Evolutionary conservation across 2,888 invertebrate species (phyloP), one percentile per base, ranked within the genome.

Genomic region (Cylloceria caligata): DNA sequence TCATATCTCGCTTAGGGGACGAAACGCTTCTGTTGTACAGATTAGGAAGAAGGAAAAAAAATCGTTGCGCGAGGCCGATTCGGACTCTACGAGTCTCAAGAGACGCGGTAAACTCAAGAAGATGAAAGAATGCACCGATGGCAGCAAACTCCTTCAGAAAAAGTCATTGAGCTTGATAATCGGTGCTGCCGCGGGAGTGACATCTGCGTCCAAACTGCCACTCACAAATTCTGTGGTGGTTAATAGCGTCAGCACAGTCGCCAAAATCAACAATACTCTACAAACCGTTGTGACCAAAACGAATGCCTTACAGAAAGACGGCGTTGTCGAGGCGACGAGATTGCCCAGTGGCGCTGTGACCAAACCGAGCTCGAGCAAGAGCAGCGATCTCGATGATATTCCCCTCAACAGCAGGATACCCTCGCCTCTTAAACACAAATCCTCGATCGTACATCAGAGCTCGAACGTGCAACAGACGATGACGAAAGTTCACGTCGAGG

Each of bases 1-100:
- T 81, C 98, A 98, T 91, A 98, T 98, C 88, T 97, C 97, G 77
- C 93, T 98, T 52, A 94, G 97, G 80, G 97, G 97, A 0, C 94
- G 97, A 77, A 97, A 97, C 91, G 94, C 94, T 19, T 97, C 97
- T 0, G 97, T 97, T 49, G 97, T 98, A 64, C 97, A 97, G 87
- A 96, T 96, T 89, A 95, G 96, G 90, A 96, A 96, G 67, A 96
- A 96, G 87, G 93, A 94, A 80, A 93, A 93, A 80, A 96, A 96
- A 86, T 94, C 95, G 80, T 94, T 95, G 87, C 92, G 91, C 81
- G 93, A 93, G 3, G 84, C 87, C 2, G 94, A 94, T 11, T 93
- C 93, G 2, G 91, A 90, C n/a, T 84, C 89, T 90, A 82, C 85
- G 34, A 88, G 82, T 77, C 82, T 90, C 4, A 92, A 92, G 49